Conservation (phyloP, 1,140 invertebrate genomes). For the Drosophila subpulchrella region DNA sequence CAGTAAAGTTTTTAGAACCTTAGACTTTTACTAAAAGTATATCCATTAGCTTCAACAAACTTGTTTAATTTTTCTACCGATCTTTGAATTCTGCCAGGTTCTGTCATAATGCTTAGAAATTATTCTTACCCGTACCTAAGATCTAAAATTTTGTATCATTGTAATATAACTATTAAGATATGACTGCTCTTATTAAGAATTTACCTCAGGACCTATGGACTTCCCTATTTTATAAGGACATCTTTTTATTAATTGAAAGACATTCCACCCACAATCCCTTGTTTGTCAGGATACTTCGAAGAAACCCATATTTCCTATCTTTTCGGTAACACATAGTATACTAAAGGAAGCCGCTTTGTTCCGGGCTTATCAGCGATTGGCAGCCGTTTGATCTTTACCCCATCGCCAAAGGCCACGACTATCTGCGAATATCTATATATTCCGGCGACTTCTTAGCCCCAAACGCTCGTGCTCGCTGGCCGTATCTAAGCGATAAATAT, state of each 20-base stretch:
- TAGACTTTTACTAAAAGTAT: too few relatives aligned
- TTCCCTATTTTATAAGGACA: too few relatives aligned
- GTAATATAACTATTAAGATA: too few relatives aligned
- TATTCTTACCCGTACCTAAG: too few relatives aligned
- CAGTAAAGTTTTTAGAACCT: too few relatives aligned
- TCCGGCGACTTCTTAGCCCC: constrained; percentile 20
- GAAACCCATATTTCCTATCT: neutral
- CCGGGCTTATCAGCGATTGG: constrained; percentile 13
- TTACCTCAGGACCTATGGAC: too few relatives aligned
- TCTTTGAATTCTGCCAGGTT: too few relatives aligned
- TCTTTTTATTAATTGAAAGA: neutral
- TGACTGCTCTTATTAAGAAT: too few relatives aligned
- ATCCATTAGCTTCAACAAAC: neutral
- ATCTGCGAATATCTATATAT: constrained; percentile 20
- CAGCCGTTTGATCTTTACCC: constrained; percentile 29
- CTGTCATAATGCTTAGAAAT: too few relatives aligned
- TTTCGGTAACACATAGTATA: constrained; percentile 3
- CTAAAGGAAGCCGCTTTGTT: constrained; percentile 19
- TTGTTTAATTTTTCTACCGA: too few relatives aligned
- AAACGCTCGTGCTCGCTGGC: constrained; percentile 23
- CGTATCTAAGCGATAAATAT: constrained; percentile 50
- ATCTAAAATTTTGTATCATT: too few relatives aligned
- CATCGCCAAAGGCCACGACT: constrained; percentile 13
- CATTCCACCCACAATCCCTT: neutral
- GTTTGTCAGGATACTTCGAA: too few relatives aligned